These are phyloP conservation scores for Gastrophysa polygoni DNA, from an alignment of 2,888 invertebrate genomes.

Conservation along the genomic window DNA sequence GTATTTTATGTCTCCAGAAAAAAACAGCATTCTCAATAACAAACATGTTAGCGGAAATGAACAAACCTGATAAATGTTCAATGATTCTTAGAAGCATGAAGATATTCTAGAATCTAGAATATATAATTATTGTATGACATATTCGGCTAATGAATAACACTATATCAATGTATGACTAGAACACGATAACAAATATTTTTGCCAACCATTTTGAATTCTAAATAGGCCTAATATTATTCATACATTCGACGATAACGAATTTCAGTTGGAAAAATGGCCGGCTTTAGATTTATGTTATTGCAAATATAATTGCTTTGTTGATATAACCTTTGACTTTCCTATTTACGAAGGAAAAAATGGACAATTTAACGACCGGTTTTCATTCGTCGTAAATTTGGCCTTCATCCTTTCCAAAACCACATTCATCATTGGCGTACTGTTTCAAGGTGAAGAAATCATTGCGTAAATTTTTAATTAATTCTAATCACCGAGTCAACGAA, in stretches of 20 bases:
- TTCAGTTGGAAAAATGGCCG: conserved; percentile 3
- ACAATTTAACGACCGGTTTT: conserved; percentile 17
- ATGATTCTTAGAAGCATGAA: background rate
- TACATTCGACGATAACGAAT: conserved; percentile 22
- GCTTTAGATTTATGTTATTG: conserved; percentile 19
- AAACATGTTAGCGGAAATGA: no score
- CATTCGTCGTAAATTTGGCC: conserved; percentile 19
- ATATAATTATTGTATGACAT: background rate
- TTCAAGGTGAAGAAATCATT: background rate
- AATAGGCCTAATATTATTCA: conserved; percentile 23
- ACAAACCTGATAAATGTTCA: background rate
- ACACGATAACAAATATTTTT: conserved; percentile 2
- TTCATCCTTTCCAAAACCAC: conserved; percentile 5
- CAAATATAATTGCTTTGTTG: conserved; percentile 24
- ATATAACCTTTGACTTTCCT: conserved; percentile 26
- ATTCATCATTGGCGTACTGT: background rate
- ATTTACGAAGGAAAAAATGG: conserved; percentile 23
- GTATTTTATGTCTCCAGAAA: no score
- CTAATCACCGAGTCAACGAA: background rate
- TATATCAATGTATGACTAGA: background rate
- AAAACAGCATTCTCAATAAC: no score
- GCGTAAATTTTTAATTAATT: background rate
- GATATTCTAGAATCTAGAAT: background rate
- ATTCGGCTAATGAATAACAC: background rate
- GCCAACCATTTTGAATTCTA: conserved; percentile 8